Base-by-base conservation (phyloP, 1,140 invertebrate species). In the Eulimnadia texana region DNA sequence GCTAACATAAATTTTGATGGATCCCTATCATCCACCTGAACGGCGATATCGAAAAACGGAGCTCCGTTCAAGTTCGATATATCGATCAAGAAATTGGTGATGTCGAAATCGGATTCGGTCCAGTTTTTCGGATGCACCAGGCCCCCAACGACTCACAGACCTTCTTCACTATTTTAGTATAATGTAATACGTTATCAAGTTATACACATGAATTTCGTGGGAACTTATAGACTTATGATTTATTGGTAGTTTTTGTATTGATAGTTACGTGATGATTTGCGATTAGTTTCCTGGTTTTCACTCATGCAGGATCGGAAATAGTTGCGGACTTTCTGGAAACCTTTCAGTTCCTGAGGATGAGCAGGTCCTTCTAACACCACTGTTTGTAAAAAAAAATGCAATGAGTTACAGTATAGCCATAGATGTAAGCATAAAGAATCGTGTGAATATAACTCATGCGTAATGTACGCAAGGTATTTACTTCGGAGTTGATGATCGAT, bases 11-110 rank as follows among this genome's bases (percentile, higher is more conserved):
- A 64, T 29, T 58, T 61, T 9, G 67, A 66, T 27, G 57, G 64
- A 55, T 72, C 67, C 20, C 68, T 11, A 70, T 71, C 69, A 60
- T 73, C 72, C 13, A 61, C 60, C 25, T 61, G 60, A 1, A 74
- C 62, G 60, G 73, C 73, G 29, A 76, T 68, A 61, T 77, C 74
- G 63, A 77, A 74, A 9, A 77, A 67, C 2, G 72, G 72, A 1
- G 74, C 72, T 9, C 74, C 74, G 66, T 76, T 73, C 25, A 75
- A 66, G 11, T 61, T 29, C 19, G 53, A 13, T 19, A 61, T 61
- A 16, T 55, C 27, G 2, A 16, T 42, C 3, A 61, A 19, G 11
- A 54, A 33, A 22, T 61, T 20, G n/a, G 60, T 54, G 10, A 61
- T 22, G 23, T 61, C 60, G 24, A 50, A 61, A 16, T 42, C 20